Evolutionary conservation across 2,888 invertebrate species (phyloP).

Genomic region (Nephrotoma flavescens): DNA sequence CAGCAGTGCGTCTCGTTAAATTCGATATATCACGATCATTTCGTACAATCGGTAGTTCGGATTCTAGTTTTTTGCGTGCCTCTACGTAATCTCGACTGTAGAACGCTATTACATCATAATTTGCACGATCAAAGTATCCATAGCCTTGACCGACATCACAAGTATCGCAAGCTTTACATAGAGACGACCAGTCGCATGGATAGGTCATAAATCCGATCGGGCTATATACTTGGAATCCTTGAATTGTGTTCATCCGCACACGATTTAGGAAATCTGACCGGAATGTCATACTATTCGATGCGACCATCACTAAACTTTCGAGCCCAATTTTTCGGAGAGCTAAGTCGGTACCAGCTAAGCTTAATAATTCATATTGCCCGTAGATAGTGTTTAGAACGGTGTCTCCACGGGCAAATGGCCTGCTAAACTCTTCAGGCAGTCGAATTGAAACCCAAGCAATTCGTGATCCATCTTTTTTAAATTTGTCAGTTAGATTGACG

Average conservation of each 20-base stretch:
- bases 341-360: constrained; percentile 45
- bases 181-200: constrained; percentile 45
- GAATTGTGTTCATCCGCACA: constrained; percentile 88
- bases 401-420: constrained; percentile 15
- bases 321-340: constrained; percentile 52
- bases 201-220: constrained; percentile 86
- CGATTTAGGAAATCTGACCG: constrained; percentile 80
- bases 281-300: constrained; percentile 51
- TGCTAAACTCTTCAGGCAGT: constrained; percentile 32
- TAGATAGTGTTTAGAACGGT: constrained; percentile 27
- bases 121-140: constrained; percentile 65
- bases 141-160: constrained; percentile 54
- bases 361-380: constrained; percentile 27
- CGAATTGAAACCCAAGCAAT: constrained; percentile 56
- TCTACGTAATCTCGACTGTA: constrained; percentile 68
- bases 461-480: constrained; percentile 49
- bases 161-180: constrained; percentile 37
- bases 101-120: constrained; percentile 61
- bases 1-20: constrained; percentile 32
- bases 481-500: constrained; percentile 44
- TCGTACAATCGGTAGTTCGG: constrained; percentile 43
- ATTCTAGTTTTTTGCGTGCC: constrained; percentile 45
- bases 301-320: constrained; percentile 57
- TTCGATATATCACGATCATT: constrained; percentile 47
- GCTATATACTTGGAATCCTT: constrained; percentile 74